A percentile compares a stretch with the other conserved stretches of the same genome.
phyloP scores from a whole-genome alignment of 2,113 vertebrate genomes.

The Anarrhichthys ocellatus region DNA sequence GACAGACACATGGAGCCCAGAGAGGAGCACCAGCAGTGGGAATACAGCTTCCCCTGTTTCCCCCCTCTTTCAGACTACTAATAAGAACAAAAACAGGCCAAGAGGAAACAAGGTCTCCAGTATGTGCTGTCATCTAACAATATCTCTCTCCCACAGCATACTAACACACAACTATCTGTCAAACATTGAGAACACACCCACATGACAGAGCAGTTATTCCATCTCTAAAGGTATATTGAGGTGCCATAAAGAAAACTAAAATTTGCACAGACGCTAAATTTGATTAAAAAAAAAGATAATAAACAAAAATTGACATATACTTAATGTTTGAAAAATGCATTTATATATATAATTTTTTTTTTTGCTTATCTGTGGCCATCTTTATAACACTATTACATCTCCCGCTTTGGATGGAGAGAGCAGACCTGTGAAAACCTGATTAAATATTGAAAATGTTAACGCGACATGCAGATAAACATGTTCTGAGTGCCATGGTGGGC shows the following conservation, averaged over 20 bases:
- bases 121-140: conserved; percentile 36
- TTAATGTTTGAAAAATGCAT: neutral
- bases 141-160: conserved; percentile 21
- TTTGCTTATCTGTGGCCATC: conserved; percentile 20
- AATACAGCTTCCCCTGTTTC: conserved; percentile 14
- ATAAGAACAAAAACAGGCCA: conserved; percentile 52
- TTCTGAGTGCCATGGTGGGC: conserved; percentile 75
- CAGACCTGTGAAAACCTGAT: conserved; percentile 67
- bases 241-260: neutral
- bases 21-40: conserved; percentile 43
- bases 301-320: neutral
- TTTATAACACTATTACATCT: conserved; percentile 9
- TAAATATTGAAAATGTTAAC: conserved; percentile 82
- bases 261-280: neutral
- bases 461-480: conserved; percentile 78
- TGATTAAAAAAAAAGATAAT: neutral
- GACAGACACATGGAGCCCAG: conserved; percentile 45
- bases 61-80: conserved; percentile 32
- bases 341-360: neutral
- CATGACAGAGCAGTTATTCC: conserved; percentile 34
- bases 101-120: conserved; percentile 30
- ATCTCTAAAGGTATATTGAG: neutral
- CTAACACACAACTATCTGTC: conserved; percentile 49
- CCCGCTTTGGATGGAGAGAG: conserved; percentile 34
- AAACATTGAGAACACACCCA: conserved; percentile 30